Percentiles rank a stretch among this genome's conserved stretches.
Evolutionary conservation across 2,113 vertebrate species (phyloP).

Genomic region (Mormoops blainvillei): DNA sequence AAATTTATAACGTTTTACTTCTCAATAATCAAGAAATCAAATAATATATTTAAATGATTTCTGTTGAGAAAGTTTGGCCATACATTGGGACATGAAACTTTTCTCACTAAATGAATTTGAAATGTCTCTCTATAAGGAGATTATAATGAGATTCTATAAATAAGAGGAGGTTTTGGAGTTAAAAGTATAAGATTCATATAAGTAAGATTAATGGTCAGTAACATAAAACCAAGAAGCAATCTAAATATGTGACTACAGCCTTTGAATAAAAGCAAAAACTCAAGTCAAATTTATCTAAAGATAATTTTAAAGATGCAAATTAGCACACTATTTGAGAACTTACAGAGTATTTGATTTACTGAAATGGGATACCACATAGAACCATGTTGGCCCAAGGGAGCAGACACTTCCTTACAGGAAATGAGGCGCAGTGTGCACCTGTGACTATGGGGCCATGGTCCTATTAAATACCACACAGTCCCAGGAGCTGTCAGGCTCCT

Average conservation of each 20-base stretch:
- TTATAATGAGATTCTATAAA: background rate
- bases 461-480: background rate
- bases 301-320: background rate
- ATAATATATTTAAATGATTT: background rate
- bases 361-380: background rate
- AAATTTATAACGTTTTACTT: background rate
- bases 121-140: background rate
- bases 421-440: background rate
- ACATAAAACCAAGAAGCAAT: background rate
- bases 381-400: background rate
- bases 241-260: background rate
- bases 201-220: background rate
- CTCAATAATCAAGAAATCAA: background rate
- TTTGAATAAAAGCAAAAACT: background rate
- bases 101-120: background rate
- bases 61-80: background rate
- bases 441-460: background rate
- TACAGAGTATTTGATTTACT: background rate
- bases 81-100: background rate
- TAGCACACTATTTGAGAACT: background rate
- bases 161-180: background rate
- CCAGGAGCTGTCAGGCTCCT: background rate
- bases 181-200: background rate
- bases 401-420: background rate
- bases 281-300: background rate